Percentiles rank a stretch among this genome's conserved stretches.
Evolutionary conservation across 2,888 invertebrate genomes (phyloP).

Genomic region (Volucella inflata): DNA sequence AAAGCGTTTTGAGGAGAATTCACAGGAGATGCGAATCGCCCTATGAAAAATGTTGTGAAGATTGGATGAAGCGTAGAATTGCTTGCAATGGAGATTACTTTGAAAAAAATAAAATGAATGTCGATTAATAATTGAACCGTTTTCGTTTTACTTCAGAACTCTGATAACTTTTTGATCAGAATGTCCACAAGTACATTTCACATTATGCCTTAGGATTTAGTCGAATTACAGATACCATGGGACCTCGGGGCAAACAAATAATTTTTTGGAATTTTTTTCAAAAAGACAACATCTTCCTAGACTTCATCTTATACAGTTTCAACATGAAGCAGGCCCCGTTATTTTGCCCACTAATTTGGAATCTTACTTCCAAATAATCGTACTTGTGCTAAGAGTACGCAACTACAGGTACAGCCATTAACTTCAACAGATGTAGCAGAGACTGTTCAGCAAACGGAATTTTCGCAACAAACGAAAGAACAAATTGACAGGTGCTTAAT

Average conservation of each 20-base stretch:
- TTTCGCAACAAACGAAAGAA: slow-evolving; percentile 14
- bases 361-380: slow-evolving; percentile 2
- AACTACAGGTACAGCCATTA: slow-evolving; percentile 5
- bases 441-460: slow-evolving; percentile 12
- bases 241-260: neutral
- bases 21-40: no score
- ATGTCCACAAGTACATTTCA: neutral
- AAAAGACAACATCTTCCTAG: slow-evolving; percentile 5
- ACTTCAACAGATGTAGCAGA: slow-evolving; percentile 5
- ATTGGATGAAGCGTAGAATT: no score
- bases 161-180: no score
- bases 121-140: neutral
- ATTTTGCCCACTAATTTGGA: neutral
- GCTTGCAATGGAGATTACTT: no score
- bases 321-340: neutral
- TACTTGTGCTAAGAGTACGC: neutral
- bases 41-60: no score
- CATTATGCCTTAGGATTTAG: no score
- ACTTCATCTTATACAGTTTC: slow-evolving; percentile 11
- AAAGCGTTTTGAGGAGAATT: no score
- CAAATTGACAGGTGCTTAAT: slow-evolving; percentile 23
- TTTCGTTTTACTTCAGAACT: no score
- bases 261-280: slow-evolving; percentile 15
- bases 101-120: neutral
- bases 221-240: neutral